Percentiles rank a stretch among this genome's conserved stretches.
Conservation (phyloP, 2,888 invertebrate species). For the Drosophila ustulata region DNA sequence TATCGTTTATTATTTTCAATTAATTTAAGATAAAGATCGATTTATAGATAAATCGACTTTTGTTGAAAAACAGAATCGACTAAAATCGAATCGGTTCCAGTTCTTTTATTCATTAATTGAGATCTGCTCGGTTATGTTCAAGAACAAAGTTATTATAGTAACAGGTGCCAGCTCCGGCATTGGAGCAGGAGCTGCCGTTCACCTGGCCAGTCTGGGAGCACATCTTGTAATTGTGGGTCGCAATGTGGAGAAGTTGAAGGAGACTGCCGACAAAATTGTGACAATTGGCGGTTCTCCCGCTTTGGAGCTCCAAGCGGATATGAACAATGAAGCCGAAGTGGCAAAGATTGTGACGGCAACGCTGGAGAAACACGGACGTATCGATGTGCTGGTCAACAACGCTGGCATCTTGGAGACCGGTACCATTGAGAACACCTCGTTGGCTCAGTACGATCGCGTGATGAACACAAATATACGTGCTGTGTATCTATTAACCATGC, state of each 20-base stretch:
- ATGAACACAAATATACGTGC: conserved; percentile 95
- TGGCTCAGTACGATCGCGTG: conserved; percentile 93
- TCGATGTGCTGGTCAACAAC: conserved; percentile 94
- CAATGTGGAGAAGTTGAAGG: conserved; percentile 89
- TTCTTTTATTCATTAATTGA: not conserved
- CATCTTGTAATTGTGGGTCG: conserved; percentile 88
- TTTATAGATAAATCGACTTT: too few species aligned
- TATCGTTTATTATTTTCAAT: too few species aligned
- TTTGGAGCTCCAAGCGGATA: conserved; percentile 88
- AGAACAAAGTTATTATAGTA: conserved; percentile 86
- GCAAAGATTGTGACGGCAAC: conserved; percentile 89
- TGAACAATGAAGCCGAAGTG: conserved; percentile 86
- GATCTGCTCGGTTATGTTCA: conserved; percentile 63
- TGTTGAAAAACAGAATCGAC: not conserved
- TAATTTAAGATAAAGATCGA: too few species aligned
- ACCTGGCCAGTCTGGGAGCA: conserved; percentile 89
- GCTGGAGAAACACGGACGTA: conserved; percentile 88
- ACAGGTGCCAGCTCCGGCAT: conserved; percentile 92
- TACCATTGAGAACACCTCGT: conserved; percentile 91
- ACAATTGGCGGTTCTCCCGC: conserved; percentile 85
- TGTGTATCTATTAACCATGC: conserved; percentile 91
- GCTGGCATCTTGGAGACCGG: conserved; percentile 94
- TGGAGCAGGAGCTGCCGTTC: conserved; percentile 89
- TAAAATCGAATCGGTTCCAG: not conserved
- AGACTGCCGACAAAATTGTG: conserved; percentile 86